Evolutionary conservation across 2,888 invertebrate species (phyloP).

Genomic region (Drosophila neoperkinsi): DNA sequence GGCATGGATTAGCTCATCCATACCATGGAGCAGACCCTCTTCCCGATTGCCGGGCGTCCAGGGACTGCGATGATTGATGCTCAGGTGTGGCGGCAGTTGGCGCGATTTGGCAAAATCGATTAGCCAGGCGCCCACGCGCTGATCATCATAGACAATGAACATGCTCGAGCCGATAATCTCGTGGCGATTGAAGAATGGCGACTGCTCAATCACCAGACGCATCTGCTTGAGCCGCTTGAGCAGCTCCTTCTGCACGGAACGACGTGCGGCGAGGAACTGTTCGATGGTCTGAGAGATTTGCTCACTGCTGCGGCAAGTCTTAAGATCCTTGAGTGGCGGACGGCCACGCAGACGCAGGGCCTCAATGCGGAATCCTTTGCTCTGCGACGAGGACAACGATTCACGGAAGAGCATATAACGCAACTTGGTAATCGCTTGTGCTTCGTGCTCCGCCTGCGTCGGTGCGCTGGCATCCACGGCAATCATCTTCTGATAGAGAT

Average conservation of each 20-base stretch:
- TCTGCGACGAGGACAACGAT: constrained; percentile 95
- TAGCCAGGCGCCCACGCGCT: constrained; percentile 96
- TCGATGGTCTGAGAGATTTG: constrained; percentile 91
- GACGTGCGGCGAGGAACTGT: constrained; percentile 89
- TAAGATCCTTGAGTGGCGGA: constrained; percentile 94
- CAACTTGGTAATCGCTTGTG: constrained; percentile 95
- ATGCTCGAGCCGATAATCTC: constrained; percentile 98
- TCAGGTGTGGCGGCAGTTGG: constrained; percentile 89
- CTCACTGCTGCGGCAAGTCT: constrained; percentile 92
- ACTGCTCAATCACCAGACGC: constrained; percentile 91
- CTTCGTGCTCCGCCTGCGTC: constrained; percentile 92
- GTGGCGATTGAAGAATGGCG: constrained; percentile 93
- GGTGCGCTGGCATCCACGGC: constrained; percentile 95
- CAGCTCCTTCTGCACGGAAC: constrained; percentile 88
- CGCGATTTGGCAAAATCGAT: constrained; percentile 99
- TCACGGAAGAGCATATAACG: constrained; percentile 99
- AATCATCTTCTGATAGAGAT: constrained; percentile 98
- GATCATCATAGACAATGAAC: constrained; percentile 96
- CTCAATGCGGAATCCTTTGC: constrained; percentile 97
- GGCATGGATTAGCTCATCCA: constrained; percentile 95
- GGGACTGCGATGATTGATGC: constrained; percentile 91
- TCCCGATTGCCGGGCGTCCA: constrained; percentile 99
- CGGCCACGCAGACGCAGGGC: constrained; percentile 95
- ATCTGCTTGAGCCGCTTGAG: constrained; percentile 91
- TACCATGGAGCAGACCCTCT: constrained; percentile 96